Evolutionary conservation across 2,113 vertebrate genomes (phyloP).

Genomic region (Phainopepla nitens): DNA sequence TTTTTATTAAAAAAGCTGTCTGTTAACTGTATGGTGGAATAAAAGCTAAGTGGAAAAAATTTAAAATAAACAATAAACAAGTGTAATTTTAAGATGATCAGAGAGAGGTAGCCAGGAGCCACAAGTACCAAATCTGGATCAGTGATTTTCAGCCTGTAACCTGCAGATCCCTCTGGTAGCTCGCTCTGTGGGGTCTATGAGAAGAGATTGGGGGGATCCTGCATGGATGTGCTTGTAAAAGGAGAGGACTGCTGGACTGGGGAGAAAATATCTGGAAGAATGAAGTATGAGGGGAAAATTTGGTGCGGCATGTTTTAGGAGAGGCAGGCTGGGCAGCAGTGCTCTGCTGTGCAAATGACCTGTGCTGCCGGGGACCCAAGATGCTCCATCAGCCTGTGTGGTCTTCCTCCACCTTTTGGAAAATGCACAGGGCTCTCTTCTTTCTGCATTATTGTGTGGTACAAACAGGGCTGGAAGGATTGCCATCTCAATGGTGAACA

Average conservation of each 20-base stretch:
- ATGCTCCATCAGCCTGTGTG: neutral
- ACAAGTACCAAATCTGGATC: neutral
- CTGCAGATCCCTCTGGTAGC: neutral
- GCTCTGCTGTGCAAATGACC: neutral
- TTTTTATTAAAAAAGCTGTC: neutral
- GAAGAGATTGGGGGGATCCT: neutral
- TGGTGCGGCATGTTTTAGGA: neutral
- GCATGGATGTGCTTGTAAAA: neutral
- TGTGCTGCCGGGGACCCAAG: neutral
- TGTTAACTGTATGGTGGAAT: neutral
- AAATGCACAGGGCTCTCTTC: neutral
- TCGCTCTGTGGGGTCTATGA: neutral
- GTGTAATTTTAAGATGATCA: neutral
- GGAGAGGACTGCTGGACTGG: neutral
- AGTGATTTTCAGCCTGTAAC: neutral
- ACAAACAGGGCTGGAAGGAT: neutral
- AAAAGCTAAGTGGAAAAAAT: neutral
- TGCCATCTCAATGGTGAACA: neutral
- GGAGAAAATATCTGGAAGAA: neutral
- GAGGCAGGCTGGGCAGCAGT: neutral
- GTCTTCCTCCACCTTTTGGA: neutral
- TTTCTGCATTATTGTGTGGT: neutral
- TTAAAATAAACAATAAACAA: neutral
- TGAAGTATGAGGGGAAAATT: neutral
- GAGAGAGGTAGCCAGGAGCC: neutral